Base-by-base conservation (phyloP, 2,888 invertebrate species). In the Temnothorax unifasciatus region DNA sequence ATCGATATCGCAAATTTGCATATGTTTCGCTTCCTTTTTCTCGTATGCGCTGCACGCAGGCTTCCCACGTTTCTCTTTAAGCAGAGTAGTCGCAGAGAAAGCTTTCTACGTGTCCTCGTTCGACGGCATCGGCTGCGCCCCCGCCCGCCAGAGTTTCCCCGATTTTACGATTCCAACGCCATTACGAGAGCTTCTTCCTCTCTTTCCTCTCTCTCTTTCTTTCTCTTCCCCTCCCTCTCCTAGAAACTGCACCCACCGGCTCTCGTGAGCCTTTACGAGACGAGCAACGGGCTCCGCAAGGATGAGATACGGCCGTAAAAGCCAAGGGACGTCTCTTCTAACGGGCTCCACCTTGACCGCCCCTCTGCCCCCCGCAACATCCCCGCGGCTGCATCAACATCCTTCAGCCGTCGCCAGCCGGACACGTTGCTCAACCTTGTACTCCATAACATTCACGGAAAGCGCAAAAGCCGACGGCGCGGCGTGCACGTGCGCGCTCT, bases 381-480 rank as follows among this genome's bases (percentile, higher is more conserved):
- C 77, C 68, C 41, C 66, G 50, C 76, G 29, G 41, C 66, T 44
- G 68, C 68, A 29, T 66, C 77, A 29, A 44, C 66, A 66, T 82
- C 75, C 73, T 73, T 61, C 66, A 61, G 47, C 21, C 75, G 59
- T 71, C 44, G 66, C 73, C 73, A 83, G 77, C 52, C 57, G 66
- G 64, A 63, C 50, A 64, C 71, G 50, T 73, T 76, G 85, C 85
- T 85, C 88, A 91, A 88, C 90, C 90, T 91, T 90, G 90, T 88
- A 88, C 88, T 85, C 86, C 79, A 90, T 88, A 86, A 84, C 90
- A 87, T 88, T 90, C 86, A 90, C 86, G 90, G 89, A 77, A 77
- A 77, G 54, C n/a, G 77, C 68, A 41, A 77, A 68, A 77, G 77
- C 68, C 68, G 44, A 68, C 41, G 66, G 52, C 52, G 76, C 41